Conservation (phyloP, 1,140 invertebrate species). For the Drosophila nasuta region DNA sequence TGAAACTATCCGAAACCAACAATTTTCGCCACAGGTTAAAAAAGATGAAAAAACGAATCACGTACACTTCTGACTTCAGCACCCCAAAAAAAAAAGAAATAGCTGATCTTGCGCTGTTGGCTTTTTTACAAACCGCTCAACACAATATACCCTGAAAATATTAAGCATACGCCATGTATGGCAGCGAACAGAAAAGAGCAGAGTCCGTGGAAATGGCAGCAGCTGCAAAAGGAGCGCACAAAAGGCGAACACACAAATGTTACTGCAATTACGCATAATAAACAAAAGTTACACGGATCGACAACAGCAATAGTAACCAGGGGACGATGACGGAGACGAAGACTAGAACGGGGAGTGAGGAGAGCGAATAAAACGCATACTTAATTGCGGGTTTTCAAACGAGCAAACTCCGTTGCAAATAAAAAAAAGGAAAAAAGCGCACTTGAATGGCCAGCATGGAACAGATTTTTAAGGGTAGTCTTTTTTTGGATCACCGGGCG, state of each 20-base stretch:
- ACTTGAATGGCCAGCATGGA: constrained; percentile 62
- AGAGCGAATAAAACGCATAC: constrained; percentile 60
- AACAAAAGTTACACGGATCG: constrained; percentile 78
- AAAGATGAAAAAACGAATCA: constrained; percentile 3
- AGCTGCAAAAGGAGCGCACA: constrained; percentile 75
- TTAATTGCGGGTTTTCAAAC: constrained; percentile 80
- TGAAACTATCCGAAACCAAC: constrained; percentile 45
- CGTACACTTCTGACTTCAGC: constrained; percentile 6
- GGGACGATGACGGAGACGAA: constrained; percentile 9
- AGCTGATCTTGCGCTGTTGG: constrained; percentile 5
- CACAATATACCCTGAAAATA: constrained; percentile 33
- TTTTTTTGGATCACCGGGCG: constrained; percentile 49
- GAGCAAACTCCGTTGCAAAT: constrained; percentile 60
- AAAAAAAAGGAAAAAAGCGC: constrained; percentile 42
- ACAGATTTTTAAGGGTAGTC: constrained; percentile 62
- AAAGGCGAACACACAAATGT: constrained; percentile 66
- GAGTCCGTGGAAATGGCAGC: constrained; percentile 56
- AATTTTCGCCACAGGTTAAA: constrained; percentile 69
- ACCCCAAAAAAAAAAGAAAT: not conserved
- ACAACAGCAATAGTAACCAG: constrained; percentile 19
- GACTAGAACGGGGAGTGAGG: not conserved
- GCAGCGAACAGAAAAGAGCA: constrained; percentile 33
- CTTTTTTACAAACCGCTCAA: not conserved
- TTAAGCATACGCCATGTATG: constrained; percentile 69
- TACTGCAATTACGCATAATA: constrained; percentile 84